phyloP scores from a whole-genome alignment of 2,113 vertebrate genomes.

The Poeciliopsis prolifica region DNA sequence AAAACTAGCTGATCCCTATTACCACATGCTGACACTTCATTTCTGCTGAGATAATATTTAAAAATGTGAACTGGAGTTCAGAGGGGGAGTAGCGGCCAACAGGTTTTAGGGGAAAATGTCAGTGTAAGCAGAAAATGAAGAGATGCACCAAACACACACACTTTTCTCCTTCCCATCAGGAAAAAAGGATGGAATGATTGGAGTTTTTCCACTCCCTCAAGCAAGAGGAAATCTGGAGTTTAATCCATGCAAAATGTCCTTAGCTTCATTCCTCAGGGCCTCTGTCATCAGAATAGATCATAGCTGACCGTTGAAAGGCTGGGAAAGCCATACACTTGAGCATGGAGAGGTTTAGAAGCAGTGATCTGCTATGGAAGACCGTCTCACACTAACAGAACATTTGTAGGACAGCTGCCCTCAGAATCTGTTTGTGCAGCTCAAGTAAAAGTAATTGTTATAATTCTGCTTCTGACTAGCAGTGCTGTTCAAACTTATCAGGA shows the following conservation, averaged over 20 bases:
- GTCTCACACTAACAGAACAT: too few species aligned
- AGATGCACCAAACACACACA: neutral
- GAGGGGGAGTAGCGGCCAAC: neutral
- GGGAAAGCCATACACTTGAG: too few species aligned
- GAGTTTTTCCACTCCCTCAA: too few species aligned
- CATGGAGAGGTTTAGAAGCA: too few species aligned
- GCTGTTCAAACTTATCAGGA: too few species aligned
- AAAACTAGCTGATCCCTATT: slow-evolving; percentile 1
- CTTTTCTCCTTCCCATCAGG: neutral
- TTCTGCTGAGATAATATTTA: slow-evolving; percentile 8
- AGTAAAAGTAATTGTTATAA: too few species aligned
- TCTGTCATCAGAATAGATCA: too few species aligned
- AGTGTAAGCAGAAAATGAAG: neutral
- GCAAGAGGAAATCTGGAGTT: neutral
- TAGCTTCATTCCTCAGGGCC: neutral
- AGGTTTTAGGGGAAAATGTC: neutral
- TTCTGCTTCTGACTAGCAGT: too few species aligned
- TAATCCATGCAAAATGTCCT: neutral
- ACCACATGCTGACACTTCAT: slow-evolving; percentile 10
- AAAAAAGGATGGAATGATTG: neutral
- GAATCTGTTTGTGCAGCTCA: too few species aligned
- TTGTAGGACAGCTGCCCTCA: too few species aligned
- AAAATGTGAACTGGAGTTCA: slow-evolving; percentile 4
- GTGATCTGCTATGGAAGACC: too few species aligned
- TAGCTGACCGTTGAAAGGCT: too few species aligned